Percentiles rank a stretch among this genome's conserved stretches.
Evolutionary conservation across 2,888 invertebrate genomes (phyloP).

Genomic region (Patella ulyssiponensis): DNA sequence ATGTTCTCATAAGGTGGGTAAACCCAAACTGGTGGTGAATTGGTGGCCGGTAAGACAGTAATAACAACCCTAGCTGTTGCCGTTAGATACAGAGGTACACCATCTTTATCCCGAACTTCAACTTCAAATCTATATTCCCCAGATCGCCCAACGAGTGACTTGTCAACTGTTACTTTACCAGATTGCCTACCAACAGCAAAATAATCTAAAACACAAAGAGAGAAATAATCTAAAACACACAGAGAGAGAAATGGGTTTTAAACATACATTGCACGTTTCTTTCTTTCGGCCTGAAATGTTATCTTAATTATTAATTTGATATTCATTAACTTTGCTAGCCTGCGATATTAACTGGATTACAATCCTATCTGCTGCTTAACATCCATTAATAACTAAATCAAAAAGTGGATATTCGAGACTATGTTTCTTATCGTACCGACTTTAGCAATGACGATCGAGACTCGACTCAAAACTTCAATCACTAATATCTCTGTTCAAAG

Average conservation of each 20-base stretch:
- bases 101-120: slow-evolving; percentile 84
- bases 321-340: too few relatives aligned
- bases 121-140: slow-evolving; percentile 78
- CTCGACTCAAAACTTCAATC: too few relatives aligned
- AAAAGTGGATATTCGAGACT: too few relatives aligned
- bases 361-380: too few relatives aligned
- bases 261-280: background rate
- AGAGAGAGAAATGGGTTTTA: background rate
- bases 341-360: too few relatives aligned
- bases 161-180: slow-evolving; percentile 87
- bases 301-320: too few relatives aligned
- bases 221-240: slow-evolving; percentile 80
- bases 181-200: slow-evolving; percentile 84
- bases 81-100: slow-evolving; percentile 62
- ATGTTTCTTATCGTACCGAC: too few relatives aligned
- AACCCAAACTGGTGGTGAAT: slow-evolving; percentile 85
- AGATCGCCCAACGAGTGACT: slow-evolving; percentile 80
- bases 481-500: too few relatives aligned
- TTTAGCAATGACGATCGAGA: too few relatives aligned
- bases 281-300: too few relatives aligned
- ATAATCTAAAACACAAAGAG: slow-evolving; percentile 77
- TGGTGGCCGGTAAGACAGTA: slow-evolving; percentile 59
- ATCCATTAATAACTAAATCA: too few relatives aligned
- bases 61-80: slow-evolving; percentile 81
- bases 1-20: slow-evolving; percentile 83